phyloP scores from a whole-genome alignment of 2,888 invertebrate genomes.

The Oconnorella tubifera region DNA sequence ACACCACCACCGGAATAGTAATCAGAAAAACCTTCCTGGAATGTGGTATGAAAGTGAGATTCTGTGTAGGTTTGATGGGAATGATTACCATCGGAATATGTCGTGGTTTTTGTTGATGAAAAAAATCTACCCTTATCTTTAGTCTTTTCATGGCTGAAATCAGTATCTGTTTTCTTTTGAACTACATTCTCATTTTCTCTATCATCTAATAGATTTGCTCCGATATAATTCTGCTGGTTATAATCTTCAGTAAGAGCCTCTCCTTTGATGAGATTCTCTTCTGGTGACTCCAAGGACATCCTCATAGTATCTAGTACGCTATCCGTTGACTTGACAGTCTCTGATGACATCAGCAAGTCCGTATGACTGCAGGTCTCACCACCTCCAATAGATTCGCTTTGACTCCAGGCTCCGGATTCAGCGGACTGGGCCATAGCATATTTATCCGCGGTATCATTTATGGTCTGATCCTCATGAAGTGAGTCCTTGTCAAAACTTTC shows the following conservation, averaged over 20 bases:
- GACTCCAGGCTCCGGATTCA: conserved; percentile 45
- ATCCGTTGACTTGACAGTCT: conserved; percentile 28
- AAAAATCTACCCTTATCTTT: neutral
- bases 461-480: conserved; percentile 35
- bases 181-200: neutral
- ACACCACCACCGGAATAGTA: neutral
- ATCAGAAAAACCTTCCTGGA: neutral
- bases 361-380: conserved; percentile 16
- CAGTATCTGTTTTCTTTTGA: no score
- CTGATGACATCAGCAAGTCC: conserved; percentile 30
- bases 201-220: no score
- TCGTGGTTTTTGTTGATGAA: neutral
- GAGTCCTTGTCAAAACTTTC: conserved; percentile 34
- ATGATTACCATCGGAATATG: neutral
- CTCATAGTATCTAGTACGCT: conserved; percentile 23
- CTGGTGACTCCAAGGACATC: conserved; percentile 29
- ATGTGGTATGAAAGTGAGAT: neutral
- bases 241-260: neutral
- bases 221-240: no score
- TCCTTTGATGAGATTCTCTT: neutral
- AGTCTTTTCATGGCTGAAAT: neutral
- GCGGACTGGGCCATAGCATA: conserved; percentile 49
- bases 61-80: neutral
- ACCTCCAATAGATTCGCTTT: conserved; percentile 27
- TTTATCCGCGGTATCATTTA: conserved; percentile 17